Conservation (phyloP, 1,140 invertebrate species). For the Procambarus virginalis region DNA sequence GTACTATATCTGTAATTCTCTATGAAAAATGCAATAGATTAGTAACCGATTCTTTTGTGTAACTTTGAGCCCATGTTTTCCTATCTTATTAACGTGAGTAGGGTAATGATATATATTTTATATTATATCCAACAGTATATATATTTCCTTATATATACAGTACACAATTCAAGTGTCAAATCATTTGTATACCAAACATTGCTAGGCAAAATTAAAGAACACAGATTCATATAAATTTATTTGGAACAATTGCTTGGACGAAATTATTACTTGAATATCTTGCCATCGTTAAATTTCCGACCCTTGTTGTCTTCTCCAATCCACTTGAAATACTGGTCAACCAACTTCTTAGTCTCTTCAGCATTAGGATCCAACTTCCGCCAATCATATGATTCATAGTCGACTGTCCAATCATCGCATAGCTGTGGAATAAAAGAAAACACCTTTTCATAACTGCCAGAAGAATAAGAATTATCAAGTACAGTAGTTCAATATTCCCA, state of each 20-base stretch:
- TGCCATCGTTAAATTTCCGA: slow-evolving; percentile 97
- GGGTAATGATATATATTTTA: no score
- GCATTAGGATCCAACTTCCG: slow-evolving; percentile 91
- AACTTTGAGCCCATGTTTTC: no score
- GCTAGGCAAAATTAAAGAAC: neutral
- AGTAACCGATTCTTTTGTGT: no score
- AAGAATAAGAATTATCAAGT: no score
- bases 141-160: no score
- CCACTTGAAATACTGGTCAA: slow-evolving; percentile 96
- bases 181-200: neutral
- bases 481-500: no score
- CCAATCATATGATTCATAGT: slow-evolving; percentile 98
- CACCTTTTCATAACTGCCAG: no score
- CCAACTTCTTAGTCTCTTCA: slow-evolving; percentile 90
- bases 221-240: neutral
- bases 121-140: no score
- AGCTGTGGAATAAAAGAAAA: slow-evolving; percentile 77
- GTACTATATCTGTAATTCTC: no score
- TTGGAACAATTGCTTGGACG: neutral
- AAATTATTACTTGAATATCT: slow-evolving; percentile 95
- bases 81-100: no score
- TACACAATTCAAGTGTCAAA: neutral
- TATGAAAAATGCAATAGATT: no score
- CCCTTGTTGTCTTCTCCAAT: slow-evolving; percentile 89
- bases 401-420: slow-evolving; percentile 93